Base-by-base conservation (phyloP, 2,888 invertebrate species). In the Trichopoda pennipes region DNA sequence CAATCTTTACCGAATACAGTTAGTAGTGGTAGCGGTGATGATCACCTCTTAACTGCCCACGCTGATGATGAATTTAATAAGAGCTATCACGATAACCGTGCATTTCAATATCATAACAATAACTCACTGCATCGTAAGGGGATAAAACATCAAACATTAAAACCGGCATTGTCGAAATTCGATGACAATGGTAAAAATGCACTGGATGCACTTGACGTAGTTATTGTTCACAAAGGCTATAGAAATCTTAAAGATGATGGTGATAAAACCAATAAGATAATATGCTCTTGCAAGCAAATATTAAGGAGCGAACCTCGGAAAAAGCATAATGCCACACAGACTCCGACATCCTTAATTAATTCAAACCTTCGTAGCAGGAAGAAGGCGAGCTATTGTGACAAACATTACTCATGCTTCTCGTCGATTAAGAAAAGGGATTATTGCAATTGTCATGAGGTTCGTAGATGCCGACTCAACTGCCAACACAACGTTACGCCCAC, bases 311-410 rank as follows among this genome's bases (percentile, higher is more conserved):
- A 82, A 47, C 75, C 84, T 17, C 84, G 88, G 8, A 89, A 88
- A 68, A 88, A 90, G 0, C 89, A 90, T 78, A 90, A 90, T 86
- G 89, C 90, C 21, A 90, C 90, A 14, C 90, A 90, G 80, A 90
- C 90, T 12, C 86, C 86, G 12, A 86, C 85, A 47, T 80, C 87
- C 8, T 38, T 80, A 14, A 38, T 84, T 10, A 83, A 76, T 69
- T 85, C 86, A 83, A 80, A 55, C 44, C 17, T 66, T 14, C 60
- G 51, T 8, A 70, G 60, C 51, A 58, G 49, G 21, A 72, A 53
- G 17, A 64, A 66, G 10, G 53, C 42, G 32, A 82, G 78, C 32
- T 32, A 68, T 60, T 60, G 84, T 76, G 58, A 66, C 38, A 77
- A 69, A 73, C 49, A 80, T 42, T 74, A 61, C 19, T 58, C 83